Percentiles rank a stretch among this genome's conserved stretches.
Conservation (phyloP, 2,797 vertebrate species). For the Anguilla megastoma region DNA sequence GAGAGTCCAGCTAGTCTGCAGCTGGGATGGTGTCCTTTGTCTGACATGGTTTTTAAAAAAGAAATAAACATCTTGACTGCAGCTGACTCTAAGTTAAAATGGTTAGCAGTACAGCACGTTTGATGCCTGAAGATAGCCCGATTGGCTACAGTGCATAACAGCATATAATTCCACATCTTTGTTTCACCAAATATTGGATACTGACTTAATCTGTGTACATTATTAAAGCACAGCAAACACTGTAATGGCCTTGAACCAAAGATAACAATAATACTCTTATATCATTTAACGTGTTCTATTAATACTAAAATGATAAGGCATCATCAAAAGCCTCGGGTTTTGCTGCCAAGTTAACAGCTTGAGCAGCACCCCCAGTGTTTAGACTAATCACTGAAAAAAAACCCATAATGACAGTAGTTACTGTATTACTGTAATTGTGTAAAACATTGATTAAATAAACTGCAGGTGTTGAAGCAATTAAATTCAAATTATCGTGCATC, state of each 20-base stretch:
- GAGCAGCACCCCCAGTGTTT: not conserved
- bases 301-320: not conserved
- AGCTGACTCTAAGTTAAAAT: not conserved
- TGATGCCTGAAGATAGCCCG: not conserved
- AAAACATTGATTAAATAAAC: constrained; percentile 10
- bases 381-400: not conserved
- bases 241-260: not conserved
- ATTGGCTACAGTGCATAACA: not conserved
- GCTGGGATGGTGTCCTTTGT: not conserved
- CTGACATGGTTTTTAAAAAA: not conserved
- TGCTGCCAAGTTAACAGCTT: not conserved
- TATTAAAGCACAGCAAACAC: not conserved
- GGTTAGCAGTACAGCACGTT: not conserved
- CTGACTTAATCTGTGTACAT: not conserved
- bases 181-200: no score
- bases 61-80: not conserved
- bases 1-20: not conserved
- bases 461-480: not conserved
- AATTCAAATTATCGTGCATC: not conserved
- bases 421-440: not conserved
- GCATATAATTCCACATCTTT: no score
- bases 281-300: not conserved
- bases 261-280: not conserved
- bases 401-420: not conserved
- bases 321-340: not conserved